A percentile compares a stretch with the other conserved stretches of the same genome.
Conservation (phyloP, 2,113 vertebrate species). For the Aythya baeri region DNA sequence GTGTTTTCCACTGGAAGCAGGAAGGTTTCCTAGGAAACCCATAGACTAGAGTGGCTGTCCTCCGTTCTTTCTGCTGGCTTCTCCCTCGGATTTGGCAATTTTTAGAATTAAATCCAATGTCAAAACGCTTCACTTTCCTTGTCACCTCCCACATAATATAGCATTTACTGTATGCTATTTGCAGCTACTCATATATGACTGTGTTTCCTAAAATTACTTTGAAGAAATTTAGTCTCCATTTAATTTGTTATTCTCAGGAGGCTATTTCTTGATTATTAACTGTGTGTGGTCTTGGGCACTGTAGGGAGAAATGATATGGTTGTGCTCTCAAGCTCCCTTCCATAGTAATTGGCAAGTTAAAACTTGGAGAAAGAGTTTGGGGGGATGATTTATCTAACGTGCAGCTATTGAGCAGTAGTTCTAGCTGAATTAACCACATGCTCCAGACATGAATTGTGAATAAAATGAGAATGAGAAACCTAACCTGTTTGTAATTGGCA, state of each 20-base stretch:
- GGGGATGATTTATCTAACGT: neutral
- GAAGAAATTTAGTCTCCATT: neutral
- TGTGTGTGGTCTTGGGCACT: neutral
- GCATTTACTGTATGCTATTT: neutral
- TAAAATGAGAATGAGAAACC: neutral
- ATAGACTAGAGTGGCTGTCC: neutral
- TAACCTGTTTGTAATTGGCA: neutral
- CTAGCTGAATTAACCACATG: neutral
- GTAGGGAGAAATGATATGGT: neutral
- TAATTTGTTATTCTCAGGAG: neutral
- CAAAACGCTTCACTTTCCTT: neutral
- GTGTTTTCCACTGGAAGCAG: neutral
- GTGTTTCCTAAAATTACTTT: neutral
- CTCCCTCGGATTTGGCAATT: neutral
- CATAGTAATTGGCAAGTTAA: neutral
- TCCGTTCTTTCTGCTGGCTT: neutral
- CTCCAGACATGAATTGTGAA: neutral
- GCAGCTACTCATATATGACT: neutral
- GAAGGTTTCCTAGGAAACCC: conserved; percentile 19
- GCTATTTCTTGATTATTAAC: neutral
- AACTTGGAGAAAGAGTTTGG: neutral
- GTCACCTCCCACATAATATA: neutral
- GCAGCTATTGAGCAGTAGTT: neutral
- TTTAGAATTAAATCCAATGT: neutral
- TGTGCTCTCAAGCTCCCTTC: neutral